Evolutionary conservation across 2,888 invertebrate genomes (phyloP).

Genomic region (Folsomia manolachei): DNA sequence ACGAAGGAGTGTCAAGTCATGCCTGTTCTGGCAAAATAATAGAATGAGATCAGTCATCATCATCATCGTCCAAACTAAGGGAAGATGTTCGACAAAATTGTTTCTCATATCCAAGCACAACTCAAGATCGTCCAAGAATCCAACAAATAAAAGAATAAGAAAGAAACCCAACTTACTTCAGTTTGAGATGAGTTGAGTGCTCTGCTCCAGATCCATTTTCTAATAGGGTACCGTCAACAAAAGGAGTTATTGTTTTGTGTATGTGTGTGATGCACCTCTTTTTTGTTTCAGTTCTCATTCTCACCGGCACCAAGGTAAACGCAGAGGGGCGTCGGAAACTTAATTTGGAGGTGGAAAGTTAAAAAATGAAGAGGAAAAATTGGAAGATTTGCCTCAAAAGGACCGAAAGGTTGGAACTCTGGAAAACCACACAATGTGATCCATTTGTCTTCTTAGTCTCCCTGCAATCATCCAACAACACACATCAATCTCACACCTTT

Average conservation of each 20-base stretch:
- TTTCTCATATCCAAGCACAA: background rate
- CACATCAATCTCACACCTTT: conserved; percentile 43
- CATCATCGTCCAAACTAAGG: background rate
- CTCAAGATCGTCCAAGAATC: background rate
- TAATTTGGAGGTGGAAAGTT: conserved; percentile 43
- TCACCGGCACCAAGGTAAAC: background rate
- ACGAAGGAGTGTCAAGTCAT: conserved; percentile 23
- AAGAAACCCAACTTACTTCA: no score
- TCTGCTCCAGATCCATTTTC: background rate
- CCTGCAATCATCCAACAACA: conserved; percentile 39
- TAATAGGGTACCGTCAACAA: conserved; percentile 1
- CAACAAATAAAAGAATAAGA: background rate
- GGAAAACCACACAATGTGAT: conserved; percentile 49
- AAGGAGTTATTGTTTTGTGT: conserved; percentile 10
- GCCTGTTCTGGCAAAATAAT: conserved; percentile 18
- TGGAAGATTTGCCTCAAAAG: conserved; percentile 44
- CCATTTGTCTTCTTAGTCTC: conserved; percentile 47
- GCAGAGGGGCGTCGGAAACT: conserved; percentile 45
- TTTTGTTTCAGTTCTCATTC: background rate
- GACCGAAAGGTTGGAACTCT: conserved; percentile 26
- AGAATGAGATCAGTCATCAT: conserved; percentile 22
- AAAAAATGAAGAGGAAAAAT: conserved; percentile 35
- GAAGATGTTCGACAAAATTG: background rate
- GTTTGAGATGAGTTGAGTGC: no score
- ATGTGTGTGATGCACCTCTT: no score